Evolutionary conservation across 2,888 invertebrate genomes (phyloP).

Genomic region (Dorcus hopei): DNA sequence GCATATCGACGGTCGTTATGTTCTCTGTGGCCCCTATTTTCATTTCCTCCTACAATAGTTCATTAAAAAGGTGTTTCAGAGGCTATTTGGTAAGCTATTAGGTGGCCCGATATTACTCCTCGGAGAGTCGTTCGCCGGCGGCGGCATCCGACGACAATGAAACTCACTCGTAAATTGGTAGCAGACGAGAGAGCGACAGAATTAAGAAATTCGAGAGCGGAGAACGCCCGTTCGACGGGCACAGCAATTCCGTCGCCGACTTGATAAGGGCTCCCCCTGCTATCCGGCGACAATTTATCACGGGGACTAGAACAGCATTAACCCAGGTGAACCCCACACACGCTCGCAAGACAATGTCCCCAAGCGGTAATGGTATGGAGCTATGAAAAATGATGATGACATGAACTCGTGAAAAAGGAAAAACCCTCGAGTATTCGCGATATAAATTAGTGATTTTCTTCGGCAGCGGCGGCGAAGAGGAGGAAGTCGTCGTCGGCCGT

Average conservation of each 20-base stretch:
- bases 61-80: conserved; percentile 73
- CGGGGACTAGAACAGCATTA: conserved; percentile 45
- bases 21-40: conserved; percentile 46
- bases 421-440: conserved; percentile 30
- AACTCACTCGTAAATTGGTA: conserved; percentile 50
- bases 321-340: conserved; percentile 47
- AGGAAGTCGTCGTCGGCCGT: conserved; percentile 27
- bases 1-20: conserved; percentile 14
- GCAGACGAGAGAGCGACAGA: conserved; percentile 18
- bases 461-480: conserved; percentile 17
- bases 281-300: conserved; percentile 47
- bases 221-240: conserved; percentile 24
- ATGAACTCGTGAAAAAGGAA: conserved; percentile 43
- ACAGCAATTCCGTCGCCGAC: conserved; percentile 39
- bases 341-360: conserved; percentile 44
- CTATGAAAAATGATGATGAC: conserved; percentile 51
- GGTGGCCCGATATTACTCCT: conserved; percentile 56
- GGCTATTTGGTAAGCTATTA: conserved; percentile 69
- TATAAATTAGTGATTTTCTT: conserved; percentile 29
- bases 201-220: conserved; percentile 20
- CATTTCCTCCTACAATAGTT: conserved; percentile 58
- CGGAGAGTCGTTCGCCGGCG: conserved; percentile 51
- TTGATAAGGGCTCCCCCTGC: conserved; percentile 46
- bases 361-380: conserved; percentile 47
- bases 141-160: conserved; percentile 51